Evolutionary conservation across 1,140 invertebrate species (phyloP).

Genomic region (Lerema accius): DNA sequence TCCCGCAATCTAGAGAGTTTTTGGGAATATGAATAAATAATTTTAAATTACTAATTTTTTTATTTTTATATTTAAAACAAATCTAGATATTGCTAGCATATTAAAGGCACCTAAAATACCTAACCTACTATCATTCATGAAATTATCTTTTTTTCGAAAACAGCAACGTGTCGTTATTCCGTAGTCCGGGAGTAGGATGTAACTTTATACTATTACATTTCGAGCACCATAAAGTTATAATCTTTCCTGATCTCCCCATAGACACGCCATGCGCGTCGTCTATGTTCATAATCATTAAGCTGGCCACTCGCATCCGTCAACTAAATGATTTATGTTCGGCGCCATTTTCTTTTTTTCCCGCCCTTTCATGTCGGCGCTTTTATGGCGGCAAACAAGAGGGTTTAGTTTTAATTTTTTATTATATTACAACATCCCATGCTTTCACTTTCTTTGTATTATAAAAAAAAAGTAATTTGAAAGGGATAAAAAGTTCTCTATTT

Average conservation of each 20-base stretch:
- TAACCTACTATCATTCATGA: too few relatives aligned
- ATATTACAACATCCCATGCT: conserved; percentile 20
- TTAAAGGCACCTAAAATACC: too few relatives aligned
- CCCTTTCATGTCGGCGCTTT: conserved; percentile 29
- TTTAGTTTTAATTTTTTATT: conserved; percentile 27
- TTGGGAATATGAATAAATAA: too few relatives aligned
- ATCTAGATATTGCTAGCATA: too few relatives aligned
- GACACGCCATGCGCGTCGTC: conserved; percentile 19
- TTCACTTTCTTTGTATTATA: conserved; percentile 20
- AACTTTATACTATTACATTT: too few relatives aligned
- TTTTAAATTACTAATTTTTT: too few relatives aligned
- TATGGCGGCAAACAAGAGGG: conserved; percentile 20
- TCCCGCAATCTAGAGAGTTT: too few relatives aligned
- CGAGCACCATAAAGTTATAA: not conserved
- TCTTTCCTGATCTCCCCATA: conserved; percentile 9
- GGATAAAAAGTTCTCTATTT: not conserved
- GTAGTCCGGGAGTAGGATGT: too few relatives aligned
- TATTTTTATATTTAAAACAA: too few relatives aligned
- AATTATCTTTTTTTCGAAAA: too few relatives aligned
- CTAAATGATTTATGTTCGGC: conserved; percentile 30
- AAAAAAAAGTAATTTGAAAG: conserved; percentile 4
- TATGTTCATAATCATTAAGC: conserved; percentile 29
- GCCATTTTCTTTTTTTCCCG: conserved; percentile 31
- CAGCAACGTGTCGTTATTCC: too few relatives aligned
- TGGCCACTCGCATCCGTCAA: conserved; percentile 33